Base-by-base conservation (phyloP, 2,888 invertebrate genomes). In the Lampropteryx suffumata region DNA sequence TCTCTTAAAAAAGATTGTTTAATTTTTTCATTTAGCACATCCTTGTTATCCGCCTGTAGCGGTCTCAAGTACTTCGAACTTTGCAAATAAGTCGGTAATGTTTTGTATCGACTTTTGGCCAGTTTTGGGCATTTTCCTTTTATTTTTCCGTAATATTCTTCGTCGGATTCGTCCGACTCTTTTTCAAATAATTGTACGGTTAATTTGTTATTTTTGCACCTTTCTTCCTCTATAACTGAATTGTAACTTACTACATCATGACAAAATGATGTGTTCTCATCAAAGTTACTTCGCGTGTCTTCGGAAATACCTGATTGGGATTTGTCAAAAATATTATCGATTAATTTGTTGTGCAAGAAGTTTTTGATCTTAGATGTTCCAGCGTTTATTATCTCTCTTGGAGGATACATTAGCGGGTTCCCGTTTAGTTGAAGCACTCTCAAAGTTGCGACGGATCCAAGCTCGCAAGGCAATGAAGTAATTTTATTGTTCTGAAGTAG, bases 401-500 rank as follows among this genome's bases (percentile, higher is more conserved):
- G 84, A 8, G 94, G 94, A 69, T 91, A 93, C 26, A 66, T 72
- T 7, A 94, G 62, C 0, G 94, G 94, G 73, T 94, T 94, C 32
- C 92, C 91, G 30, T 85, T 78, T 32, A 93, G 58, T 73, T 93
- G 93, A 2, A 94, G 76, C 7, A 91, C 92, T 83, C 92, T 93
- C 55, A 94, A 78, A 53, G 86, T 92, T 12, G 83, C 71, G 9
- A 93, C 79, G 3, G 92, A 90, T 71, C 94, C 93, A 9, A 94
- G 70, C 82, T 93, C 94, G 43, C 92, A 81, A 0, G 94, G 94
- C 33, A 94, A 71, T 46, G 78, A 73, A 43, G 91, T 84, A 17
- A 94, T 69, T 55, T 86, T 80, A 69, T 94, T 94, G 63, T 92
- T 92, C 73, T 93, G 92, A 24, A 94, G 71, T 12, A 94, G 78